phyloP scores from a whole-genome alignment of 2,888 invertebrate species.

The Abrostola triplasia region DNA sequence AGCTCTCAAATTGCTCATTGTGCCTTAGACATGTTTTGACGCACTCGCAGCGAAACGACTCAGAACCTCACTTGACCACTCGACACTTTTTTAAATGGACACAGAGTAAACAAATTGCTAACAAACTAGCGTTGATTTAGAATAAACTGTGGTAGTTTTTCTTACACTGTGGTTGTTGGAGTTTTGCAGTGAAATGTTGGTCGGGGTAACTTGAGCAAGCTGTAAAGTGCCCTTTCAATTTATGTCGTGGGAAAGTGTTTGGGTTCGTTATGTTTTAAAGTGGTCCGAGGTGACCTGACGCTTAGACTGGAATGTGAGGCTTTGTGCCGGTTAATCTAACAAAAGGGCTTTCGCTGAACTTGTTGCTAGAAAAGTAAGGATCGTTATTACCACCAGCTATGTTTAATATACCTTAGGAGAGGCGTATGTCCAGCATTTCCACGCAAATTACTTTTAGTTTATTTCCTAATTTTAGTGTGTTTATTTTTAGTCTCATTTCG shows the following conservation, averaged over 20 bases:
- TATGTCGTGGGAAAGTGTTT: conserved; percentile 62
- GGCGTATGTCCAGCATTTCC: too few relatives aligned
- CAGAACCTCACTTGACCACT: conserved; percentile 13
- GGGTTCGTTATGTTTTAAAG: conserved; percentile 37
- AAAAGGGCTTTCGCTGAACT: conserved; percentile 9
- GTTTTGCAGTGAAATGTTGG: conserved; percentile 53
- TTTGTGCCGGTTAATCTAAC: conserved; percentile 28
- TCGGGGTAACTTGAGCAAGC: conserved; percentile 58
- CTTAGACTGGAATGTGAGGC: conserved; percentile 28
- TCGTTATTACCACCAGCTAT: too few relatives aligned
- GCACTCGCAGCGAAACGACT: conserved; percentile 31
- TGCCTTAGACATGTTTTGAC: conserved; percentile 55
- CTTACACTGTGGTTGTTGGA: conserved; percentile 56
- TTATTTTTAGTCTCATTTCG: too few relatives aligned
- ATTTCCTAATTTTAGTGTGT: too few relatives aligned
- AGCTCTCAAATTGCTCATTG: conserved; percentile 54
- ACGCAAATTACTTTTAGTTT: background rate
- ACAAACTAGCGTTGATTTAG: conserved; percentile 10
- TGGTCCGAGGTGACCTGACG: conserved; percentile 32
- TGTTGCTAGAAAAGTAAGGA: conserved; percentile 8
- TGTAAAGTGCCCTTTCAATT: conserved; percentile 63
- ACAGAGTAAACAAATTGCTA: conserved; percentile 32
- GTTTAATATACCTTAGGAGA: too few relatives aligned
- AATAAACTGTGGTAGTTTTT: conserved; percentile 23
- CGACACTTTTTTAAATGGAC: conserved; percentile 14